Evolutionary conservation across 2,888 invertebrate species (phyloP).

Genomic region (Orthosia cruda): DNA sequence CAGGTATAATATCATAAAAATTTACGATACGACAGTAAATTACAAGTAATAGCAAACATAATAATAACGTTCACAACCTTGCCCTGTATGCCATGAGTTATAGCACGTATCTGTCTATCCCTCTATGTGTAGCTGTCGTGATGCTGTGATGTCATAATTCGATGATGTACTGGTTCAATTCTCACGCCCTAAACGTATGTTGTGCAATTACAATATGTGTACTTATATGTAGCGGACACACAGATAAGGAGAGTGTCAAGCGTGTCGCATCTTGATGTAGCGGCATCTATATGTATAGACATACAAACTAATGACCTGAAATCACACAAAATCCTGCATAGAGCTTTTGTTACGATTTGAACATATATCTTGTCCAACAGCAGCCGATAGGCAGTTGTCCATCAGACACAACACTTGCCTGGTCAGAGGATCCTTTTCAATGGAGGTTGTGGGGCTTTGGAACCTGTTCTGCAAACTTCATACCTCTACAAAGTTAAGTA

Average conservation of each 20-base stretch:
- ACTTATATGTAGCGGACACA: conserved; percentile 14
- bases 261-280: not conserved
- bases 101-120: not conserved
- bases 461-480: too few relatives aligned
- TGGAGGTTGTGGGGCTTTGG: too few relatives aligned
- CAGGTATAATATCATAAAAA: conserved; percentile 12
- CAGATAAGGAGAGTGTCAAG: not conserved
- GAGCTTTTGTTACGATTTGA: too few relatives aligned
- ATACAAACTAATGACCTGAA: too few relatives aligned
- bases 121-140: conserved; percentile 17
- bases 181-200: conserved; percentile 54
- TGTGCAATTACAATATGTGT: conserved; percentile 45
- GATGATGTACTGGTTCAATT: conserved; percentile 54
- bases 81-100: conserved; percentile 2
- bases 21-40: conserved; percentile 30
- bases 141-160: conserved; percentile 38
- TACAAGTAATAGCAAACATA: conserved; percentile 4
- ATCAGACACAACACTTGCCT: too few relatives aligned
- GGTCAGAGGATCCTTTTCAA: too few relatives aligned
- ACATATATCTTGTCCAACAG: too few relatives aligned
- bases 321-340: too few relatives aligned
- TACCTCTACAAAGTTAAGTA: too few relatives aligned
- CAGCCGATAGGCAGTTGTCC: too few relatives aligned
- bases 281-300: too few relatives aligned
- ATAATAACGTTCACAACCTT: conserved; percentile 23